Conservation (phyloP, 2,797 vertebrate species). For the Mallotus villosus region DNA sequence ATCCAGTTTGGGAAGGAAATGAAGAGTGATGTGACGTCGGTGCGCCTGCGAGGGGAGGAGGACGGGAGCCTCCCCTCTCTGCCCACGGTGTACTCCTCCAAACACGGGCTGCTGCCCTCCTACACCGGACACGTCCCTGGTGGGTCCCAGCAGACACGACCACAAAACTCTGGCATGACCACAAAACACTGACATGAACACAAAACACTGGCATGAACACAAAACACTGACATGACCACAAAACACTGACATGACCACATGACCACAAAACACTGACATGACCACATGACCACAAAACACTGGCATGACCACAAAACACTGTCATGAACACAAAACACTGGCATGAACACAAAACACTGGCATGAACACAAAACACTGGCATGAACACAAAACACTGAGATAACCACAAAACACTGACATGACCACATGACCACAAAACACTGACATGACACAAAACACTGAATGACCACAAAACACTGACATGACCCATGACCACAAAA, state of each 20-base stretch:
- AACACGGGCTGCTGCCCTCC: slow-evolving; percentile 67
- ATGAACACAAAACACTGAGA: background rate
- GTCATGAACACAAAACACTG: background rate
- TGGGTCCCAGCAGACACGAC: slow-evolving; percentile 40
- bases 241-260: background rate
- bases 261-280: background rate
- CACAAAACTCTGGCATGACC: background rate
- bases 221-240: background rate
- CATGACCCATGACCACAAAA: too few species aligned
- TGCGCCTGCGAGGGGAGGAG: background rate
- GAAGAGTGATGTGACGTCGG: background rate
- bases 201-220: background rate
- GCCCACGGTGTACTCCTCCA: slow-evolving; percentile 52
- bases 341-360: background rate
- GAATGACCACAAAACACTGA: too few species aligned
- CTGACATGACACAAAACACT: background rate
- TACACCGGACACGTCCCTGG: slow-evolving; percentile 82
- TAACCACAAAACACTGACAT: background rate
- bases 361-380: background rate
- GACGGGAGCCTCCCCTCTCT: slow-evolving; percentile 23
- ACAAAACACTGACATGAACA: background rate
- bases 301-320: background rate
- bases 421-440: too few species aligned
- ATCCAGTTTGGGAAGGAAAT: slow-evolving; percentile 70
- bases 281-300: background rate